Conservation (phyloP, 2,797 vertebrate genomes). For the Epinephelus malabaricus region DNA sequence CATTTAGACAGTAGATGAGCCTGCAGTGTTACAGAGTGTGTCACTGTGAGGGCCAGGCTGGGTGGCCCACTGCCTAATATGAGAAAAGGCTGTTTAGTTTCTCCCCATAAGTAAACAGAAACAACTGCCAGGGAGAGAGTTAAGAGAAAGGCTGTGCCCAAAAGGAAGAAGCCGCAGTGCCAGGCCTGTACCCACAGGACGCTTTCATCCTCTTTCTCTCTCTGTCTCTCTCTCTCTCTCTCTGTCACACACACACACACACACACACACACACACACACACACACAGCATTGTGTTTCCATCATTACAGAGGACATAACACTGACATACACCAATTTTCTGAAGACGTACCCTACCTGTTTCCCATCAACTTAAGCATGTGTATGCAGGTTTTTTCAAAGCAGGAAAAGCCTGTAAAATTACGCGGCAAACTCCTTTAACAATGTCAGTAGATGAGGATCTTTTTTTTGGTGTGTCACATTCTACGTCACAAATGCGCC, state of each 20-base stretch:
- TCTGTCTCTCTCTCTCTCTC: too few relatives aligned
- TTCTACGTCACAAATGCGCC: too few relatives aligned
- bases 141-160: slow-evolving; percentile 42
- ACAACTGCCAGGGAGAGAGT: slow-evolving; percentile 42
- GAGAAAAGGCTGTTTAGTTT: slow-evolving; percentile 55
- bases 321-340: too few relatives aligned
- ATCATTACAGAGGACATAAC: too few relatives aligned
- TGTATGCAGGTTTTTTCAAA: too few relatives aligned
- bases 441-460: too few relatives aligned
- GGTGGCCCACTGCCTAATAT: slow-evolving; percentile 50
- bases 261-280: neutral
- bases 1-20: slow-evolving; percentile 14
- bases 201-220: slow-evolving; percentile 4
- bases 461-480: too few relatives aligned
- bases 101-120: slow-evolving; percentile 56
- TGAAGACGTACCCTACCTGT: too few relatives aligned
- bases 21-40: slow-evolving; percentile 40
- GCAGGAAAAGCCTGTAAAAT: too few relatives aligned
- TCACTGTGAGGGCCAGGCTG: slow-evolving; percentile 24
- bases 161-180: slow-evolving; percentile 47
- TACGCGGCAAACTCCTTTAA: too few relatives aligned
- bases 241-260: too few relatives aligned
- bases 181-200: slow-evolving; percentile 30
- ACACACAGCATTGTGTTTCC: neutral
- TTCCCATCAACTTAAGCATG: too few relatives aligned